Conservation (phyloP, 2,797 vertebrate species). For the Poeciliopsis turneri region DNA sequence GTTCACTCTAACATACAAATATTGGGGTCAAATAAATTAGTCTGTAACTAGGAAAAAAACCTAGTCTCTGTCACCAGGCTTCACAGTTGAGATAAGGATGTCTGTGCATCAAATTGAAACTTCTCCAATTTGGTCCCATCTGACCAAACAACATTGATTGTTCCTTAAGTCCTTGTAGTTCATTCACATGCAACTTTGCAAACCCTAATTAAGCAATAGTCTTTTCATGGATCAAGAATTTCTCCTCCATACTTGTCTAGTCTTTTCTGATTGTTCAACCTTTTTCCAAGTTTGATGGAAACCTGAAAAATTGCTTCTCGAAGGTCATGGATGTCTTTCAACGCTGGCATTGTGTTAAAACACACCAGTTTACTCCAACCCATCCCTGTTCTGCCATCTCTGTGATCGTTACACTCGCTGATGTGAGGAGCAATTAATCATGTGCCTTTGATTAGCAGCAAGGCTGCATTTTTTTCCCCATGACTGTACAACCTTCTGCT, state of each 20-base stretch:
- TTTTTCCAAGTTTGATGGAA: not conserved
- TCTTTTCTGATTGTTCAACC: not conserved
- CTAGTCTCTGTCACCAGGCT: not conserved
- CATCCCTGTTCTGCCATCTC: not conserved
- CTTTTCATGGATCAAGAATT: not conserved
- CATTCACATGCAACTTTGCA: not conserved
- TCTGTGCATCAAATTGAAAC: not conserved
- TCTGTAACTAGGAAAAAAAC: not conserved
- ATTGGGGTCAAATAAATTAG: not conserved
- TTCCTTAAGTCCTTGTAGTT: not conserved
- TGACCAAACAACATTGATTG: not conserved
- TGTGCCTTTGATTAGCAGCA: not conserved
- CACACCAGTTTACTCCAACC: not conserved
- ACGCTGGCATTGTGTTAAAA: not conserved
- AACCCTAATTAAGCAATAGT: not conserved
- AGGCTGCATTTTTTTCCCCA: not conserved
- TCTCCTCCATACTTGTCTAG: not conserved
- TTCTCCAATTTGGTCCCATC: not conserved
- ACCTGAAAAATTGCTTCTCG: not conserved
- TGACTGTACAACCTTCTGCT: slow-evolving; percentile 1
- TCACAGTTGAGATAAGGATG: not conserved
- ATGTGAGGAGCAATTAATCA: not conserved
- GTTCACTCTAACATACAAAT: not conserved
- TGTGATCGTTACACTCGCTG: not conserved
- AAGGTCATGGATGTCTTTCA: not conserved